Conservation (phyloP, 2,113 vertebrate species). For the Clarias gariepinus region DNA sequence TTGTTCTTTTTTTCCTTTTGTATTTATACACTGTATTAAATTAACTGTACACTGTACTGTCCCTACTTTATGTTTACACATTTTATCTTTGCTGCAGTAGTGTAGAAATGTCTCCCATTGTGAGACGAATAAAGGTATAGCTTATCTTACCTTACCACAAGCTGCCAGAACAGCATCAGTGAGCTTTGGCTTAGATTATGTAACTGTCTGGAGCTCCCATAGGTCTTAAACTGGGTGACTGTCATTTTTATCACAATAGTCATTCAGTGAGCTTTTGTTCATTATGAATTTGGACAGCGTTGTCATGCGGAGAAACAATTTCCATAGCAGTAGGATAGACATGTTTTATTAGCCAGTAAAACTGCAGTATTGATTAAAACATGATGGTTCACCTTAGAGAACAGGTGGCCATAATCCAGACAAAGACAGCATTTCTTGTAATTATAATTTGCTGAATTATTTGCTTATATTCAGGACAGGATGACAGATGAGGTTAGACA, state of each 20-base stretch:
- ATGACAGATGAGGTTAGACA: no score
- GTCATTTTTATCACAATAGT: background rate
- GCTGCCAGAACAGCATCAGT: background rate
- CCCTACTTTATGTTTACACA: no score
- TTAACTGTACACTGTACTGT: no score
- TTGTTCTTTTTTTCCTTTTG: no score
- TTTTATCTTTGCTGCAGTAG: no score
- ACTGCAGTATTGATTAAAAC: background rate
- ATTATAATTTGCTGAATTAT: no score
- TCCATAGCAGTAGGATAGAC: background rate
- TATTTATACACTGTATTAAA: no score
- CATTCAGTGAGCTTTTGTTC: background rate
- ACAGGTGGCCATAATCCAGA: background rate
- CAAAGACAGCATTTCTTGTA: background rate
- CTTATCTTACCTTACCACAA: background rate
- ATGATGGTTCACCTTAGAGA: background rate
- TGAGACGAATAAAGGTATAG: no score
- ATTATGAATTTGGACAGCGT: background rate
- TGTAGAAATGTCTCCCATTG: no score
- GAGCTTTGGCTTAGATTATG: background rate
- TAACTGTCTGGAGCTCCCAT: background rate
- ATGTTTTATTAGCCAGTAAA: background rate
- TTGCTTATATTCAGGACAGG: no score
- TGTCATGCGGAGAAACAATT: background rate
- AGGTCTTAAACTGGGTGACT: background rate